Percentiles rank a stretch among this genome's conserved stretches.
Evolutionary conservation across 2,113 vertebrate species (phyloP).

Genomic region (Archilochus colubris): DNA sequence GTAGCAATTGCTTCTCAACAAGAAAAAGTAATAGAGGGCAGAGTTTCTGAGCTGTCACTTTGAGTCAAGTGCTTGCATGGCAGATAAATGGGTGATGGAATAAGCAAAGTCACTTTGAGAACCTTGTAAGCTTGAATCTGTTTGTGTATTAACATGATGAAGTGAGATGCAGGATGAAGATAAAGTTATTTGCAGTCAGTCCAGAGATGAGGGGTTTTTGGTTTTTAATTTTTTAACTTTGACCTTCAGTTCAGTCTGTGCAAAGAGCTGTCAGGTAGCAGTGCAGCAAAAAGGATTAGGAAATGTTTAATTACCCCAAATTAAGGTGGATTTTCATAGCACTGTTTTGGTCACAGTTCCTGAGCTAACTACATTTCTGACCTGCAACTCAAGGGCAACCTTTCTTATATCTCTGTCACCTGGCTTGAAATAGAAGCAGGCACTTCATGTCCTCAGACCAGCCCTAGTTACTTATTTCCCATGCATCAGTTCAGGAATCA

Average conservation of each 20-base stretch:
- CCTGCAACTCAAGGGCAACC: background rate
- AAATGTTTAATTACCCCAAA: background rate
- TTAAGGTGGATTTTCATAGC: background rate
- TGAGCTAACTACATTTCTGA: background rate
- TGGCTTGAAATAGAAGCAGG: background rate
- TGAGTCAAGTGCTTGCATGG: background rate
- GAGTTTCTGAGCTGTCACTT: conserved; percentile 47
- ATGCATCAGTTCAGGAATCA: background rate
- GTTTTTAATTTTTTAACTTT: background rate
- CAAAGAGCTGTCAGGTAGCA: background rate
- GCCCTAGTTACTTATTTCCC: conserved; percentile 10
- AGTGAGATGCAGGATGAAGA: conserved; percentile 37
- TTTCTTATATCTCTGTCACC: background rate
- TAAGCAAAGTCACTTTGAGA: conserved; percentile 65
- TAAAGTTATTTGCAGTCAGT: background rate
- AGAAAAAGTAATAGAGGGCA: conserved; percentile 54
- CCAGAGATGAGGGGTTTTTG: background rate
- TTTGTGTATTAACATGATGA: conserved; percentile 39
- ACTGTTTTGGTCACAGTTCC: background rate
- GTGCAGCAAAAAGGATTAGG: background rate
- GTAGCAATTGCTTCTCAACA: conserved; percentile 33
- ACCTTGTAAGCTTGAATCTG: background rate
- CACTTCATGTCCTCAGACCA: background rate
- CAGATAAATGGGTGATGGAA: conserved; percentile 50
- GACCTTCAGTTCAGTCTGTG: conserved; percentile 5